Percentiles rank a stretch among this genome's conserved stretches.
Conservation (phyloP, 2,797 vertebrate genomes). For the Chromobotia macracanthus region DNA sequence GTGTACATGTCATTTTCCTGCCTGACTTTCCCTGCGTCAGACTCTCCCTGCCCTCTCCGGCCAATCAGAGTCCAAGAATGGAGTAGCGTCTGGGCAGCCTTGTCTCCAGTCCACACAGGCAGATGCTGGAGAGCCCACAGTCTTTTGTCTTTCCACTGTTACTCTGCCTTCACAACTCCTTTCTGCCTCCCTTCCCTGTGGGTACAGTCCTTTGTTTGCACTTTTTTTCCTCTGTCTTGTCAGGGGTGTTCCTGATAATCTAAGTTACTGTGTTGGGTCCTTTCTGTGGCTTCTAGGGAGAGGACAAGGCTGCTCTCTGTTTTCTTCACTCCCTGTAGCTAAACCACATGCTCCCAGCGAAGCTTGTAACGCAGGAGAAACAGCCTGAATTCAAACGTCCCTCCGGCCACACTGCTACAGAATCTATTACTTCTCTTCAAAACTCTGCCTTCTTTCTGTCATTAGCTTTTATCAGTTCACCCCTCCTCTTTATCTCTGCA, state of each 20-base stretch:
- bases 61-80: slow-evolving; percentile 65
- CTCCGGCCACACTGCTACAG: slow-evolving; percentile 64
- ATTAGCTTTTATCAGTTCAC: slow-evolving; percentile 17
- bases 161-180: slow-evolving; percentile 26
- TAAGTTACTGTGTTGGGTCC: slow-evolving; percentile 2
- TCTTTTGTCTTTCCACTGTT: slow-evolving; percentile 45
- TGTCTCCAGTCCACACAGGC: slow-evolving; percentile 65
- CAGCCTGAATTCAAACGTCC: slow-evolving; percentile 78
- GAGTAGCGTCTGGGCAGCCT: slow-evolving; percentile 56
- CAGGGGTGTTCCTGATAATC: neutral
- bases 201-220: neutral
- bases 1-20: slow-evolving; percentile 67
- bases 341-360: slow-evolving; percentile 69
- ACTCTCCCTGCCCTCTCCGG: slow-evolving; percentile 51
- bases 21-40: slow-evolving; percentile 62
- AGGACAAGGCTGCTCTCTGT: slow-evolving; percentile 37
- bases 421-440: slow-evolving; percentile 53
- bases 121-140: slow-evolving; percentile 59
- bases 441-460: neutral
- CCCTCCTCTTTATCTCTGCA: slow-evolving; percentile 25
- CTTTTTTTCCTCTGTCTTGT: neutral
- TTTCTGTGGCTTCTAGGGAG: neutral
- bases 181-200: neutral
- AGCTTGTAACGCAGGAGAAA: slow-evolving; percentile 75
- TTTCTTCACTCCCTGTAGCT: slow-evolving; percentile 62